Evolutionary conservation across 1,140 invertebrate genomes (phyloP).

Genomic region (Scaptomyza montana): DNA sequence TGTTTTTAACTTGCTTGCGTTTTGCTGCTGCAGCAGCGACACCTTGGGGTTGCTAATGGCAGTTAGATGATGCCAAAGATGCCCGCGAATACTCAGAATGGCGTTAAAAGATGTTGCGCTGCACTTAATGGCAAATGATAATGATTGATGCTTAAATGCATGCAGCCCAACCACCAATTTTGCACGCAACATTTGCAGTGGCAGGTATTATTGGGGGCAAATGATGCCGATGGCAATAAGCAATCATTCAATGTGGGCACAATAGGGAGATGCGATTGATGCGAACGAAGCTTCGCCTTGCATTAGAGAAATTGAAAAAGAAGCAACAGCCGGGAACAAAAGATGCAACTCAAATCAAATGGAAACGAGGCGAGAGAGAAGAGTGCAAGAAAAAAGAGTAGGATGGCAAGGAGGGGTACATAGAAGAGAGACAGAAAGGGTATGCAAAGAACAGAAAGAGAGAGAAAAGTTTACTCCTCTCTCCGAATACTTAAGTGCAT

Average conservation of each 20-base stretch:
- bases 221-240: conserved; percentile 52
- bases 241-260: conserved; percentile 71
- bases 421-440: too few species aligned
- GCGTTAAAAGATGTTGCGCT: conserved; percentile 18
- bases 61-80: conserved; percentile 36
- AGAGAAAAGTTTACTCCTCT: too few species aligned
- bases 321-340: not conserved
- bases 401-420: too few species aligned
- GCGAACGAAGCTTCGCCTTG: conserved; percentile 11
- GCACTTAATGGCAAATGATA: conserved; percentile 80
- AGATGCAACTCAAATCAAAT: conserved; percentile 17
- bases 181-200: conserved; percentile 37
- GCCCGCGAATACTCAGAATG: conserved; percentile 7
- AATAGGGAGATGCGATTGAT: conserved; percentile 18
- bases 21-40: conserved; percentile 28
- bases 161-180: conserved; percentile 15
- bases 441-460: too few species aligned
- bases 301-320: conserved; percentile 59
- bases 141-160: conserved; percentile 73
- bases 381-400: too few species aligned
- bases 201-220: not conserved
- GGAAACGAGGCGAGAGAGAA: not conserved
- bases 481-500: too few species aligned
- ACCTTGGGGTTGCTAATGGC: conserved; percentile 76
- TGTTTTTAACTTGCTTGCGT: not conserved